Percentiles rank a stretch among this genome's conserved stretches.
These are phyloP conservation scores for Hydropsyche betteni DNA, from an alignment of 2,888 invertebrate species.

Conservation along the genomic window DNA sequence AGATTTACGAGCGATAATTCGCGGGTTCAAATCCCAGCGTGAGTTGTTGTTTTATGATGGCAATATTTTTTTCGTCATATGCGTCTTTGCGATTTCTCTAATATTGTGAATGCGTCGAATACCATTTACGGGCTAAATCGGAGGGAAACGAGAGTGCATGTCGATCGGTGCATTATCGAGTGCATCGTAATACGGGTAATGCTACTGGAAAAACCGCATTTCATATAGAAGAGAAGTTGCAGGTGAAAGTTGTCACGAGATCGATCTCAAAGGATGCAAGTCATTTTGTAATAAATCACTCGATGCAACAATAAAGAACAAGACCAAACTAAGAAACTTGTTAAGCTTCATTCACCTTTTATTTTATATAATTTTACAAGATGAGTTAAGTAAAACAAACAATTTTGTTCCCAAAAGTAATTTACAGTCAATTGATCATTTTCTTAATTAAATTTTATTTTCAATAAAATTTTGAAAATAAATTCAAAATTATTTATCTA, in stretches of 20 bases:
- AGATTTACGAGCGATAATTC: constrained; percentile 29
- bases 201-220: constrained; percentile 38
- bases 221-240: not conserved
- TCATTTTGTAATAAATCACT: constrained; percentile 23
- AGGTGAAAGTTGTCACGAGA: constrained; percentile 41
- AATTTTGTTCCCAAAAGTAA: no score
- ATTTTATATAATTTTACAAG: no score
- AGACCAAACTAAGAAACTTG: no score
- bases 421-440: no score
- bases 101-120: not conserved
- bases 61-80: no score
- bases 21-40: constrained; percentile 24
- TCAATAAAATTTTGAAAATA: no score
- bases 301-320: constrained; percentile 1
- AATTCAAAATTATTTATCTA: no score
- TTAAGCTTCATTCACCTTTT: no score
- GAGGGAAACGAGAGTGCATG: constrained; percentile 19
- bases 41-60: constrained; percentile 11
- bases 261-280: constrained; percentile 42
- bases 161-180: constrained; percentile 33
- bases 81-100: not conserved
- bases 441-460: no score
- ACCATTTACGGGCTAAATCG: constrained; percentile 2
- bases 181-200: constrained; percentile 11
- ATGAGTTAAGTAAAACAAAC: no score